Base-by-base conservation (phyloP, 1,140 invertebrate genomes). In the Drosophila kohkoa region DNA sequence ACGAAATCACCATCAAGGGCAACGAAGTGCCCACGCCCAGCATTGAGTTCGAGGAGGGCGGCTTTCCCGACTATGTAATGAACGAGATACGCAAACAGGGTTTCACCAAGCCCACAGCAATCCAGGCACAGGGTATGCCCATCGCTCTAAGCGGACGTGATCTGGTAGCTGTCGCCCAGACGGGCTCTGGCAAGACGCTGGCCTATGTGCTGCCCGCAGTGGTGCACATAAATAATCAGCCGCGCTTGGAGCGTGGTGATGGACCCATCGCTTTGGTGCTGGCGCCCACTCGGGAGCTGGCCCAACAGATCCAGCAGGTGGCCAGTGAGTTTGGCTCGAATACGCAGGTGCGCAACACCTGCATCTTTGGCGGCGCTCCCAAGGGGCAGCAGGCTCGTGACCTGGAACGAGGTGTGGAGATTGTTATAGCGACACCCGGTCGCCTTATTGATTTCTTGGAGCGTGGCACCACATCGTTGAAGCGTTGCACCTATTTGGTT, bases 281-380 rank as follows among this genome's bases (percentile, higher is more conserved):
- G 46, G 98, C 98, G 6, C 98, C 98, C 4, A 99, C 98, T 2
- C 94, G 98, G 91, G 98, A 99, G 93, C 93, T 99, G 57, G 98
- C 98, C 2, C 98, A 99, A 92, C 98, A 99, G 93, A 99, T 99
- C 76, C 97, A 99, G 92, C 96, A 98, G 94, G 98, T 99, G 11
- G 97, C 98, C 45, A 95, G 95, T 75, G 97, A 98, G 79, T 99
- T 99, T 94, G 98, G 98, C 7, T 95, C 95, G 30, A 95, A 96
- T 1, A 97, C 97, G 3, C 95, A 96, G 75, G 96, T 99, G 59
- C 94, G 96, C 41, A 98, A 98, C 86, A 98, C 97, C 0, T 99
- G 98, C 93, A 95, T 99, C 5, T 99, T 99, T 93, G 98, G 98
- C 35, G 99, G 98, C 11, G 98, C 98, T 3, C 97, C 98, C 0